A percentile compares a stretch with the other conserved stretches of the same genome.
These are phyloP conservation scores for Gonioctena quinquepunctata DNA, from an alignment of 1,140 invertebrate genomes.

Conservation along the genomic window DNA sequence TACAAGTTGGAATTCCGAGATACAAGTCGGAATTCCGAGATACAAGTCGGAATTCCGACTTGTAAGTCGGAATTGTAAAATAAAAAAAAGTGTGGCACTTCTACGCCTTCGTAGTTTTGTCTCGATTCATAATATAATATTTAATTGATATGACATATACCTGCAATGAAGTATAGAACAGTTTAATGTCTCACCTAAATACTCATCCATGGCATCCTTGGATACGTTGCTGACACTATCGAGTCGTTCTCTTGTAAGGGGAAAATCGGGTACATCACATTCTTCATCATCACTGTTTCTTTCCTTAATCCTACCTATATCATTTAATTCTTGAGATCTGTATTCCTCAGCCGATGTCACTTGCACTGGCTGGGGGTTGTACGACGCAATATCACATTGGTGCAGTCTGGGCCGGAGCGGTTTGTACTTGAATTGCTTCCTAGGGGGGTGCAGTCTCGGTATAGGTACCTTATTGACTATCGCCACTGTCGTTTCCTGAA, in stretches of 20 bases:
- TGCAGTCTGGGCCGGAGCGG: constrained; percentile 59
- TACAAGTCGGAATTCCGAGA: too few relatives aligned
- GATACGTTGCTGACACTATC: constrained; percentile 74
- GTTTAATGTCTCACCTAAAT: constrained; percentile 63
- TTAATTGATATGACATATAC: too few relatives aligned
- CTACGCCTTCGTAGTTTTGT: too few relatives aligned
- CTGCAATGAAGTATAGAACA: too few relatives aligned
- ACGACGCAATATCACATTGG: constrained; percentile 53
- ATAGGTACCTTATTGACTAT: constrained; percentile 38
- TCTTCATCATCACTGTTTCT: constrained; percentile 36
- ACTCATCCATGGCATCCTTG: constrained; percentile 77
- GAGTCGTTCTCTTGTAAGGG: constrained; percentile 61
- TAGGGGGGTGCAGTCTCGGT: constrained; percentile 36
- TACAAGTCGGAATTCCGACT: too few relatives aligned
- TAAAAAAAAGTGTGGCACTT: too few relatives aligned
- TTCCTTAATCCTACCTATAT: constrained; percentile 36
- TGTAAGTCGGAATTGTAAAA: too few relatives aligned
- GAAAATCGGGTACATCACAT: constrained; percentile 41
- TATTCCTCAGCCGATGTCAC: constrained; percentile 27
- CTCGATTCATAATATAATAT: too few relatives aligned
- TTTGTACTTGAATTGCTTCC: constrained; percentile 57
- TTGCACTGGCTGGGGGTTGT: constrained; percentile 41
- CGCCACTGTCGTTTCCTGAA: constrained; percentile 6
- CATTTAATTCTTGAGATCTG: constrained; percentile 47
- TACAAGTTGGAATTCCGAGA: too few relatives aligned